These are phyloP conservation scores for Anarhynchus alexandrinus DNA, from an alignment of 2,113 vertebrate species.

Conservation along the genomic window DNA sequence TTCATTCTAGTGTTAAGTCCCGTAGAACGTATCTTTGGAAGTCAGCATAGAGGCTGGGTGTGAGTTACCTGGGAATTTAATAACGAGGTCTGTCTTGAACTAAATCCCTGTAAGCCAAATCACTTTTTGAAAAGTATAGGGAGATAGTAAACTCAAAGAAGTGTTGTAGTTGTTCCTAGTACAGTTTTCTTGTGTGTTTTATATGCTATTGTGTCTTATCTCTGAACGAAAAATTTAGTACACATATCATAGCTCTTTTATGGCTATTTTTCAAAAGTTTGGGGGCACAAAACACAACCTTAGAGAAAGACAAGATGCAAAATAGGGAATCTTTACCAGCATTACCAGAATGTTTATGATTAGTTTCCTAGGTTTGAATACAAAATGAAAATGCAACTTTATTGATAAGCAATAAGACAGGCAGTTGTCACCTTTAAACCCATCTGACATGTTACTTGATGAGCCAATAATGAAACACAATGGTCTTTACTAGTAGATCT, in stretches of 20 bases:
- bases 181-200: not conserved
- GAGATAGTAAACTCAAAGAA: not conserved
- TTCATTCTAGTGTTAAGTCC: not conserved
- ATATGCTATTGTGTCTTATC: not conserved
- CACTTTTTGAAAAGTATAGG: not conserved
- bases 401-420: not conserved
- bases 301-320: not conserved
- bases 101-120: not conserved
- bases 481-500: not conserved
- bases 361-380: not conserved
- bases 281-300: not conserved
- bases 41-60: not conserved
- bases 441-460: not conserved
- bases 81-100: not conserved
- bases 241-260: not conserved
- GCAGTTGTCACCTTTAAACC: not conserved
- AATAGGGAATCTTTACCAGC: not conserved
- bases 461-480: not conserved
- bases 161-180: not conserved
- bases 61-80: not conserved
- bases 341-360: not conserved
- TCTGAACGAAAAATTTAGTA: not conserved
- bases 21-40: not conserved
- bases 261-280: not conserved
- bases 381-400: not conserved